Base-by-base conservation (phyloP, 1,140 invertebrate genomes). In the Drosophila chauvacae region DNA sequence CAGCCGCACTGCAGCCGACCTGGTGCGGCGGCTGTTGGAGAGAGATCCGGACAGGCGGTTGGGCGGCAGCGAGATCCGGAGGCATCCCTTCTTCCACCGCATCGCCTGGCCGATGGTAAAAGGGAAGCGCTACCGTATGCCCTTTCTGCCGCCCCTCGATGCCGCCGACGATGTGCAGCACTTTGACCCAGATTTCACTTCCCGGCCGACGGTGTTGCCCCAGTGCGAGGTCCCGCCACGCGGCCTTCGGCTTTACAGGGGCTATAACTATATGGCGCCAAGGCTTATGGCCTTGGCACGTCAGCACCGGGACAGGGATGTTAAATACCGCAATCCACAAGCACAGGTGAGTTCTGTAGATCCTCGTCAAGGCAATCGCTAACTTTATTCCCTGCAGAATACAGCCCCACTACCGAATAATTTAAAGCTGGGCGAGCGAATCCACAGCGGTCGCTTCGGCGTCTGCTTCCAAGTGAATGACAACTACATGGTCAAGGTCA, bases 1-100 rank as follows among this genome's bases (percentile, higher is more conserved):
- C 2, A 18, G 42, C 42, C 13, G 4, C 4, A 2, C 0, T 0
- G 18, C 10, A 0, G 10, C 0, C 2, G 42, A 44, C 3, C 10
- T 44, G 10, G 18, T 20, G n/a, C 0, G 0, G 4, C 20, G 20
- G 1, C 18, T 44, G 4, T 7, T 44, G 42, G 10, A 20, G 2
- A 44, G 20, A 4, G 10, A 44, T 44, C 1, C 42, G 1, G 2
- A 7, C 2, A 2, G 2, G 4, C 3, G 42, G 10, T 2, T 44
- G 10, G 18, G 4, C 1, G 10, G 3, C 18, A 6, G 2, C 10
- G 10, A 3, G 0, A 44, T 44, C 4, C 18, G 42, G 18, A 1
- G 5, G 10, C 42, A 44, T 44, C 18, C 42, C 4, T 44, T 44
- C 4, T 44, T 44, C 9, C 1, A 5, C 4, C 0, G 0, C 2